These are phyloP conservation scores for Strigamia crassipes DNA, from an alignment of 2,888 invertebrate species.

Conservation along the genomic window DNA sequence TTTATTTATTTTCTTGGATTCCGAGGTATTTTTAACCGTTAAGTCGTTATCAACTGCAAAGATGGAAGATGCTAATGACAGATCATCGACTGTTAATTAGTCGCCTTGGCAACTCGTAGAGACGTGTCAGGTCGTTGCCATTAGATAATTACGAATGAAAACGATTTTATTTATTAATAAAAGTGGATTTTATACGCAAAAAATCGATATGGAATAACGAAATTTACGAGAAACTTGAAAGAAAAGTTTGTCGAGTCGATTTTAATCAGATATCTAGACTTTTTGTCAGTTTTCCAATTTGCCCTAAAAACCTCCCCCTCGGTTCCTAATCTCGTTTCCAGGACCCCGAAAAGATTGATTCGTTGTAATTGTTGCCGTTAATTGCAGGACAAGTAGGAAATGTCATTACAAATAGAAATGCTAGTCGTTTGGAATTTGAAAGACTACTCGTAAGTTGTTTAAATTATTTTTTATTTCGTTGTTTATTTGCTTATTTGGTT, in stretches of 20 bases:
- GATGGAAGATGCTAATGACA: neutral
- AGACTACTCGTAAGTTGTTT: constrained; percentile 69
- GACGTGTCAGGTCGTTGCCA: neutral
- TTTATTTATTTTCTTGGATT: no score
- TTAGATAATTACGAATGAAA: neutral
- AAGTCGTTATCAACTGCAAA: neutral
- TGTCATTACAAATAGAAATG: constrained; percentile 95
- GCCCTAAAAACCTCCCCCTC: no score
- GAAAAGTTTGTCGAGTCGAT: no score
- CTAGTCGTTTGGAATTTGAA: constrained; percentile 93
- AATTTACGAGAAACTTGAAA: no score
- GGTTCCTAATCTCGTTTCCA: no score
- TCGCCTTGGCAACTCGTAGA: neutral
- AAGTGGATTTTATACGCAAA: no score
- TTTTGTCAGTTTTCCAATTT: no score
- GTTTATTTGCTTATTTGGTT: neutral
- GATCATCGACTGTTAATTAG: constrained; percentile 14
- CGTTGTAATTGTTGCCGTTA: neutral
- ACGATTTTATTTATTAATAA: no score
- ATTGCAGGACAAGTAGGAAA: constrained; percentile 87
- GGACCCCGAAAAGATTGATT: neutral
- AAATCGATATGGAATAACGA: no score
- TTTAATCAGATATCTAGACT: no score
- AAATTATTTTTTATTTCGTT: neutral
- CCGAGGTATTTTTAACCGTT: no score